phyloP scores from a whole-genome alignment of 2,888 invertebrate genomes.

The Frankliniella intonsa region DNA sequence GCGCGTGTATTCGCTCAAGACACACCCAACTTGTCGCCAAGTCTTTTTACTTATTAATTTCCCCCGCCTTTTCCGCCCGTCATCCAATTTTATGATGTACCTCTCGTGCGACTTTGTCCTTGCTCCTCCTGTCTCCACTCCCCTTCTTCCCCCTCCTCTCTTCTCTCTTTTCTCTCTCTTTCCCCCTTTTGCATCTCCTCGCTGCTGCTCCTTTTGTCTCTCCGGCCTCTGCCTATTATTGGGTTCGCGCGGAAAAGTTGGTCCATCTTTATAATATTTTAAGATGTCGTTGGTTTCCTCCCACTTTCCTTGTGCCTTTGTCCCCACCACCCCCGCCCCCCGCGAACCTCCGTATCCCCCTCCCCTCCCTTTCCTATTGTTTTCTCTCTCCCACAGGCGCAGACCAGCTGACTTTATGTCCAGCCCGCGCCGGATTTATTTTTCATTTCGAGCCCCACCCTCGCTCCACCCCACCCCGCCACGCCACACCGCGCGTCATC shows the following conservation, averaged over 20 bases:
- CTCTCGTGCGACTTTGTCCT: too few relatives aligned
- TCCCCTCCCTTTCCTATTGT: too few relatives aligned
- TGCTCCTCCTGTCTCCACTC: background rate
- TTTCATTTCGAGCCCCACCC: background rate
- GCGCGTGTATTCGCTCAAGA: too few relatives aligned
- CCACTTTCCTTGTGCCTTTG: background rate
- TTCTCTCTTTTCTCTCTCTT: background rate
- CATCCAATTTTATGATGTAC: too few relatives aligned
- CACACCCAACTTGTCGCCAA: too few relatives aligned
- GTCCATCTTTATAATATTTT: background rate
- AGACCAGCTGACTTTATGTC: conserved; percentile 5
- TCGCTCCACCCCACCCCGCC: background rate
- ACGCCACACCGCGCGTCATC: background rate
- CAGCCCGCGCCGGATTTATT: conserved; percentile 7
- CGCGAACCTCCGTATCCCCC: background rate
- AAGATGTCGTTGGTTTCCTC: background rate
- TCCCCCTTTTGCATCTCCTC: too few relatives aligned
- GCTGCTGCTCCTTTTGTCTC: too few relatives aligned
- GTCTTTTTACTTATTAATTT: too few relatives aligned
- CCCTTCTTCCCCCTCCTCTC: background rate
- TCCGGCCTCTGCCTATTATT: too few relatives aligned
- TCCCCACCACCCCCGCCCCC: too few relatives aligned
- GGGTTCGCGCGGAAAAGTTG: background rate
- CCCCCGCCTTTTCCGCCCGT: too few relatives aligned
- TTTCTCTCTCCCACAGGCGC: too few relatives aligned